These are phyloP conservation scores for Stramonita haemastoma DNA, from an alignment of 2,888 invertebrate species.

Conservation along the genomic window DNA sequence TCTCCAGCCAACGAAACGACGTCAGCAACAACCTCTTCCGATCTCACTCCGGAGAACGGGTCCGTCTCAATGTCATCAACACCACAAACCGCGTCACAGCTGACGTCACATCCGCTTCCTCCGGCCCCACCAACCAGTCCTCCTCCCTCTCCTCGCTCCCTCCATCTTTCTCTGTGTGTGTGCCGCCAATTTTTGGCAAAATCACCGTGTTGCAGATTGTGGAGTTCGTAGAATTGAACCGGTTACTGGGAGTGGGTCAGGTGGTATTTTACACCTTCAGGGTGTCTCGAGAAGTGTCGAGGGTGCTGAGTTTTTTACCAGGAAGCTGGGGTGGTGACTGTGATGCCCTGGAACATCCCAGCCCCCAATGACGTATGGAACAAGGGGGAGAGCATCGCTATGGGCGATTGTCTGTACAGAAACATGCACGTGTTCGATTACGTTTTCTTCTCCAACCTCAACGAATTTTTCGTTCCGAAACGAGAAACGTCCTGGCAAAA, in stretches of 20 bases:
- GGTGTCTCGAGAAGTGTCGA: constrained; percentile 28
- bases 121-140: neutral
- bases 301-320: constrained; percentile 48
- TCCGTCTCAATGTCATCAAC: constrained; percentile 15
- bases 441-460: constrained; percentile 55
- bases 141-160: neutral
- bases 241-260: constrained; percentile 53
- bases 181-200: constrained; percentile 56
- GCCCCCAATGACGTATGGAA: constrained; percentile 52
- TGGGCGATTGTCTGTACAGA: constrained; percentile 57
- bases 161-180: constrained; percentile 51
- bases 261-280: constrained; percentile 52
- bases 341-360: constrained; percentile 52
- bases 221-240: constrained; percentile 56
- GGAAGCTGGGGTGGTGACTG: constrained; percentile 42
- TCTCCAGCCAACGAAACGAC: neutral
- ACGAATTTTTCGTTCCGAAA: constrained; percentile 56
- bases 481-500: constrained; percentile 34
- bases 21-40: neutral
- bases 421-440: constrained; percentile 52
- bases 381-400: constrained; percentile 54
- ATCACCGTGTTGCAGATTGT: constrained; percentile 47
- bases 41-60: neutral
- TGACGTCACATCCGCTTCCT: neutral
- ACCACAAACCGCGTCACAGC: neutral